Base-by-base conservation (phyloP, 2,797 vertebrate genomes). In the Acestrorhynchus altus region DNA sequence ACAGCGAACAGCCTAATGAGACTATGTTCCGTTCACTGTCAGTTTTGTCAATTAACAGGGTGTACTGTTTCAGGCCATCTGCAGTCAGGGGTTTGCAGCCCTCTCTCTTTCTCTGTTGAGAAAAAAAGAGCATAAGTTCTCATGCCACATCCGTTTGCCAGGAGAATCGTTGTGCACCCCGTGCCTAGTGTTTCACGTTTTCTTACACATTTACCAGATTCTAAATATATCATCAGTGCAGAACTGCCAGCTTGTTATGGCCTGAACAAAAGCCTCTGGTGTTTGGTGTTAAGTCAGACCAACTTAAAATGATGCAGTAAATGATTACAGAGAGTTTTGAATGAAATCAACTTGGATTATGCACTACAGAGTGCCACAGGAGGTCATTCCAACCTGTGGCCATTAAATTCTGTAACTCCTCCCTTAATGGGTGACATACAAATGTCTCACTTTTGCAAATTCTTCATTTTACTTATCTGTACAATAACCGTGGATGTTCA, bases 141-240 rank as follows among this genome's bases (percentile, higher is more conserved):
- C 56, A 35, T 35, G 31, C 31, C 31, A 35, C 16, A 40, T 77
- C 24, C 16, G 71, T 39, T 59, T 72, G 31, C 47, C 67, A 28
- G 57, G 52, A 73, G 67, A 81, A 54, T 15, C n/a, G 28, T 77
- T 74, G 70, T 74, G 42, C 67, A 51, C 60, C 59, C 9, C 3
- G 54, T 28, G 61, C 51, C 28, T 57, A 73, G 28, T 20, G 28
- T n/a, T 76, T 80, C 69, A 77, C 4, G 16, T 61, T 78, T 60
- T 61, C 12, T 54, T 77, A 16, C 56, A n/a, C n/a, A n/a, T 24
- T 39, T 56, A 69, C 28, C 56, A 56, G 20, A 35, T 63, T 78
- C 76, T 78, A 86, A 83, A 81, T 84, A 63, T 77, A 70, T 67
- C 56, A 76, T 59, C 65, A 61, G 40, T 42, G 26, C 69, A 59